Evolutionary conservation across 2,888 invertebrate species (phyloP).

Genomic region (Liodrosophila aerea): DNA sequence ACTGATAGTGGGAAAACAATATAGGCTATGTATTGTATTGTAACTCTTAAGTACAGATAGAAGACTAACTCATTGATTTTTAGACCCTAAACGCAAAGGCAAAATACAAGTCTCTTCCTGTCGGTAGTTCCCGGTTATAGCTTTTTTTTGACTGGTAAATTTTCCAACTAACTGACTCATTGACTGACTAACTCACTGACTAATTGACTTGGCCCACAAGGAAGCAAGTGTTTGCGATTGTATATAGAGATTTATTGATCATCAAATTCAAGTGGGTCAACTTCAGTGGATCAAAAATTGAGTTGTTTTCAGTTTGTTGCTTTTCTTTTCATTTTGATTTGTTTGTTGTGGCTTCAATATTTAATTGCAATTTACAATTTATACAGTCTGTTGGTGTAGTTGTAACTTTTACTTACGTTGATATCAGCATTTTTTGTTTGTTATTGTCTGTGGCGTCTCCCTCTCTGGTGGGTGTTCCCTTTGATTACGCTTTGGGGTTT

Average conservation of each 20-base stretch:
- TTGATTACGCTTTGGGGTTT: conserved; percentile 32
- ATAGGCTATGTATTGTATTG: neutral
- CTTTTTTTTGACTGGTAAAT: too few relatives aligned
- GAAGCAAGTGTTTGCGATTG: conserved; percentile 6
- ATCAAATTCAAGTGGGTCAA: conserved; percentile 61
- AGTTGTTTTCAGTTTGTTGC: conserved; percentile 30
- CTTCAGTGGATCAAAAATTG: conserved; percentile 63
- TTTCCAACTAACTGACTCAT: conserved; percentile 13
- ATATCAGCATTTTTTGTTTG: conserved; percentile 69
- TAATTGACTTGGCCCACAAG: conserved; percentile 17
- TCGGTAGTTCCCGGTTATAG: too few relatives aligned
- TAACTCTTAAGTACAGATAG: conserved; percentile 29
- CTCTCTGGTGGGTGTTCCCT: conserved; percentile 44
- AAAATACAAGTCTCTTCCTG: too few relatives aligned
- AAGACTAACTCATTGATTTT: conserved; percentile 28
- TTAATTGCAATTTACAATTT: conserved; percentile 55
- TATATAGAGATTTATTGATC: conserved; percentile 26
- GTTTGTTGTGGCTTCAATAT: conserved; percentile 23
- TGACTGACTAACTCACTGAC: conserved; percentile 5
- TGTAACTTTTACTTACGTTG: conserved; percentile 75
- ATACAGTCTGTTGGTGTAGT: conserved; percentile 31
- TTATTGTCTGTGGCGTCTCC: conserved; percentile 19
- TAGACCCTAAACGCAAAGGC: too few relatives aligned
- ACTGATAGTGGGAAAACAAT: neutral
- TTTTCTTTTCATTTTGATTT: conserved; percentile 23